Base-by-base conservation (phyloP, 2,797 vertebrate species). In the Miichthys miiuy region DNA sequence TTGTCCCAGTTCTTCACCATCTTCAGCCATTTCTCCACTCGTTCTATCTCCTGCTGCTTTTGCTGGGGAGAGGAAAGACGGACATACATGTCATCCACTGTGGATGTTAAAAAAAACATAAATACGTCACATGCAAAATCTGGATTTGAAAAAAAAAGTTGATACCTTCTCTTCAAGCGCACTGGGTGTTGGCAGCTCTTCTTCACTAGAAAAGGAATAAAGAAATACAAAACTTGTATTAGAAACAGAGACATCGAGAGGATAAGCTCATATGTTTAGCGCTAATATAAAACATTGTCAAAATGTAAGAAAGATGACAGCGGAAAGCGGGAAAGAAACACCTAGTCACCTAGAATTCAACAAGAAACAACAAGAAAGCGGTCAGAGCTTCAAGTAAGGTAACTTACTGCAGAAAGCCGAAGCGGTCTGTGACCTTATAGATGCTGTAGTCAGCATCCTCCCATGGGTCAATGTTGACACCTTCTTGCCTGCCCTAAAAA, bases 361-460 rank as follows among this genome's bases (percentile, higher is more conserved):
- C 1, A 20, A 69, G 34, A 10, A 0, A 63, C 16, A 8, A 23
- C 9, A 17, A 77, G 20, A 65, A 75, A 75, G 41, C 6, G 8
- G 21, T 62, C 14, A 41, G 54, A 70, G 27, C 25, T 68, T 76
- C 0, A 68, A 62, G 47, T 47, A 1, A 0, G 38, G 61, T 56
- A 55, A 96, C 97, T 96, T 95, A 98, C 97, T 97, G 97, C 88
- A 97, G 91, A 93, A 97, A 98, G 89, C 97, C 96, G 64, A 97
- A 97, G 27, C 97, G 96, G 90, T 98, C 96, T 3, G 96, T 97
- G 89, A 97, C 95, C 91, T 97, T 97, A 87, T 96, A 97, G 72
- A 98, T 93, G 0, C 89, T 93, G 87, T 96, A 97, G 90, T 97
- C 92, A 0, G 96, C 96, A 93, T 99, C 97, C 89, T 98, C 97